Evolutionary conservation across 1,140 invertebrate species (phyloP).

Genomic region (Diprion similis): DNA sequence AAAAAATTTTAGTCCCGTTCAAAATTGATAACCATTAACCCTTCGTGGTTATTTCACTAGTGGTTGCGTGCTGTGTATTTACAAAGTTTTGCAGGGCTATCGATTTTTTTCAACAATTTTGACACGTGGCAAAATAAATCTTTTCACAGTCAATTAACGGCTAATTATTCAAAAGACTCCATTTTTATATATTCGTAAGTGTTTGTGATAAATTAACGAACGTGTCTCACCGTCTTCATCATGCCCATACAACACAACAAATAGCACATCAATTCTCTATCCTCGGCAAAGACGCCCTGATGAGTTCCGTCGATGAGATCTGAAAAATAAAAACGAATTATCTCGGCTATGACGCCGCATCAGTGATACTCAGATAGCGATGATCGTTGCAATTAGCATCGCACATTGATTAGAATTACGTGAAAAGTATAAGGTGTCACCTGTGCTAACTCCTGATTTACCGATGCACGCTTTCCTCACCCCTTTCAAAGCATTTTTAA

Average conservation of each 20-base stretch:
- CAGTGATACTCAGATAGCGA: not conserved
- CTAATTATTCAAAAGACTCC: not conserved
- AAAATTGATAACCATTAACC: constrained; percentile 14
- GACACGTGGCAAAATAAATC: not conserved
- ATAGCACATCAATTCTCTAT: constrained; percentile 32
- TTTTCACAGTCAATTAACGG: constrained; percentile 10
- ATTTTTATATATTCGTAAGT: not conserved
- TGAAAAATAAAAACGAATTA: not conserved
- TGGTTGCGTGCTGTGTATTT: too few relatives aligned
- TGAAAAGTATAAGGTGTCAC: constrained; percentile 17
- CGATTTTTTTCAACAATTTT: too few relatives aligned
- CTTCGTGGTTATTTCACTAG: constrained; percentile 22
- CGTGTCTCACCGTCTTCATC: constrained; percentile 30
- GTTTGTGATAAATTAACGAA: not conserved
- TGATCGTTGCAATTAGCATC: not conserved
- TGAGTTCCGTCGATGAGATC: constrained; percentile 28
- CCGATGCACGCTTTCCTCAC: constrained; percentile 27
- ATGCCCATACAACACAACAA: constrained; percentile 27
- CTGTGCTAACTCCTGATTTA: constrained; percentile 22
- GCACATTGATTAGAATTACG: not conserved
- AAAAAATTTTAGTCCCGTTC: too few relatives aligned
- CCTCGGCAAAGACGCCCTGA: constrained; percentile 31
- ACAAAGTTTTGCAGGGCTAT: too few relatives aligned
- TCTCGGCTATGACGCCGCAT: too few relatives aligned
- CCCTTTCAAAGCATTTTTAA: constrained; percentile 28